Evolutionary conservation across 2,888 invertebrate genomes (phyloP).

Genomic region (Nineta flava): DNA sequence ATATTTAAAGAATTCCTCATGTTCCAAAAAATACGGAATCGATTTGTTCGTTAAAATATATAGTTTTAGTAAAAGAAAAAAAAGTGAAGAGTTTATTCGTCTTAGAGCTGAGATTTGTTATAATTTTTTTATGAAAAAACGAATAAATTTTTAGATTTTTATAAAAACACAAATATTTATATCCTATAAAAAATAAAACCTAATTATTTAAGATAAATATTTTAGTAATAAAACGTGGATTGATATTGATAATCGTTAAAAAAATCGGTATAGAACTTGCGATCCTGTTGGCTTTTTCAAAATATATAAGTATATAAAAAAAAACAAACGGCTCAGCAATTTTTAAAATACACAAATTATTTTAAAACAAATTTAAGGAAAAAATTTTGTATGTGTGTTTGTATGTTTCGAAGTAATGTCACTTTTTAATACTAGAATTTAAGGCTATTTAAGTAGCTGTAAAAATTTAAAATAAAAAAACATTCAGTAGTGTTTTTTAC

Average conservation of each 20-base stretch:
- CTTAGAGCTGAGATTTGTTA: no score
- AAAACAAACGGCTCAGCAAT: conserved; percentile 25
- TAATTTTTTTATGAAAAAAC: no score
- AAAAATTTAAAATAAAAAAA: no score
- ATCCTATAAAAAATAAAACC: neutral
- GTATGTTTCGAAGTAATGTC: no score
- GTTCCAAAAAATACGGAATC: neutral
- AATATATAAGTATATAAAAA: conserved; percentile 13
- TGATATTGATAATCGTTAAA: neutral
- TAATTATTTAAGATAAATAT: neutral
- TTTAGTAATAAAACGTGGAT: neutral
- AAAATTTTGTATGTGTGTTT: no score
- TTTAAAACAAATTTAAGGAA: no score
- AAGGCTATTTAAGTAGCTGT: no score
- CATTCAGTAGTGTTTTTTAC: no score
- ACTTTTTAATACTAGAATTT: no score
- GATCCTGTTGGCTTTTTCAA: conserved; percentile 24
- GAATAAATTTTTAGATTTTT: neutral
- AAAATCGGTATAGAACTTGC: conserved; percentile 22
- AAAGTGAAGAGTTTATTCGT: no score
- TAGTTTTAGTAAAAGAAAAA: no score
- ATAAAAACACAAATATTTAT: neutral
- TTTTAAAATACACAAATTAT: conserved; percentile 19
- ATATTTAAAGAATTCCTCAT: conserved; percentile 7
- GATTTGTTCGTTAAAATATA: no score